Base-by-base conservation (phyloP, 2,113 vertebrate species). In the Pavo muticus region DNA sequence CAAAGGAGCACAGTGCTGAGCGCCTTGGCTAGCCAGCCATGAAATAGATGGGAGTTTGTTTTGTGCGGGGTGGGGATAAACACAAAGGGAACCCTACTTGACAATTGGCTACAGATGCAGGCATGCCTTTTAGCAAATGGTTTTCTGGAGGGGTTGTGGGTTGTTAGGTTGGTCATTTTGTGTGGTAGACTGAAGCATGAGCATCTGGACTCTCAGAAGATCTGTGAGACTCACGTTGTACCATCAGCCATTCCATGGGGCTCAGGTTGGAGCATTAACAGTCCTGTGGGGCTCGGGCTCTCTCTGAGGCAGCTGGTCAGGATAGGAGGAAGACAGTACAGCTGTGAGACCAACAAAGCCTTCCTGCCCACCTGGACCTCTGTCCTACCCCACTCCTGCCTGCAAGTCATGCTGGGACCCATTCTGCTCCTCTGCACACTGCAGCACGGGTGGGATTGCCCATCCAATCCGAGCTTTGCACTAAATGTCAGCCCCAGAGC, bases 281-380 rank as follows among this genome's bases (percentile, higher is more conserved):
- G 50, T 27, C 50, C 14, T 52, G 25, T 52, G 50, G 50, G 50
- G 50, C 61, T 87, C 71, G 44, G 47, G 59, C 7, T 84, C 5
- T 45, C 67, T 54, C 35, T 4, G 24, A 60, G 50, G 29, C 29
- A 56, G 54, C 9, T 56, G 59, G 21, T 8, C 44, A 45, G 50
- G 59, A 16, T 0, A 78, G 27, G 24, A 44, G 60, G 39, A 39
- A 5, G 1, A 10, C 32, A n/a, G 29, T 11, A 35, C 27, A 1
- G 1, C 29, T 21, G 45, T 23, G 40, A 78, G 6, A 40, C 14
- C 78, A 57, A 4, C 3, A 8, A 60, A 90, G 32, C 27, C 10
- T 24, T 44, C 12, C 56, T 77, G 73, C 39, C 50, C 76, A 19
- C 47, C 84, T 77, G 59, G 18, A 57, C 21, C 42, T 67, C 32